Conservation (phyloP, 2,797 vertebrate genomes). For the Pangasius macronema region DNA sequence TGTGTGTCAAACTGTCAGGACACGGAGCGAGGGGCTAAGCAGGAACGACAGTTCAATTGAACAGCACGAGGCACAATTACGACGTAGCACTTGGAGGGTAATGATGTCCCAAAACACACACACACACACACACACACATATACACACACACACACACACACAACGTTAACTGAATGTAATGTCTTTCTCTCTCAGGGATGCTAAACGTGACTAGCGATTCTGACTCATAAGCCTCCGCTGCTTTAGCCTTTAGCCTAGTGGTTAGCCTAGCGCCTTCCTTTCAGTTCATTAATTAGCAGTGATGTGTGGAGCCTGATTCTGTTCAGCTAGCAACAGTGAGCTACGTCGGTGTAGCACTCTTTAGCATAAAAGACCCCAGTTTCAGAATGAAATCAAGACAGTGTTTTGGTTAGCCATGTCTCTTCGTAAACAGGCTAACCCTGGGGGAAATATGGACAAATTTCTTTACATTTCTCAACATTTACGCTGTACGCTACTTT, state of each 20-base stretch:
- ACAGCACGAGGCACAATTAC: conserved; percentile 77
- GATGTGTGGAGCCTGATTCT: not conserved
- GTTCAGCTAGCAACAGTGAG: not conserved
- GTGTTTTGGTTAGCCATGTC: not conserved
- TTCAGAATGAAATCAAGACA: not conserved
- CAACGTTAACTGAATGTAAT: conserved; percentile 53
- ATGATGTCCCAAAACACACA: conserved; percentile 66
- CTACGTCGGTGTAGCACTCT: not conserved
- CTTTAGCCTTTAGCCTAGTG: conserved; percentile 30
- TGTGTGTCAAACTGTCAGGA: conserved; percentile 53
- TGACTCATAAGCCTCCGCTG: conserved; percentile 34
- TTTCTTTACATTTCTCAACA: not conserved
- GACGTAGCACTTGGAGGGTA: conserved; percentile 72
- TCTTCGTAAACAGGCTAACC: not conserved
- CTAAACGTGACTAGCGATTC: conserved; percentile 47
- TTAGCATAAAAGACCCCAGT: not conserved
- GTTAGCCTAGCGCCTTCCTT: conserved; percentile 24
- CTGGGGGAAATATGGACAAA: not conserved
- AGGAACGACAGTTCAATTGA: conserved; percentile 76
- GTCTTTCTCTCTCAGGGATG: conserved; percentile 53
- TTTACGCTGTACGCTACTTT: not conserved
- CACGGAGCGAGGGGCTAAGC: conserved; percentile 62
- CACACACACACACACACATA: conserved; percentile 39
- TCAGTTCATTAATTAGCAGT: conserved; percentile 29
- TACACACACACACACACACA: conserved; percentile 37